These are phyloP conservation scores for Diglossa cyanea DNA, from an alignment of 2,797 vertebrate species.

Conservation along the genomic window DNA sequence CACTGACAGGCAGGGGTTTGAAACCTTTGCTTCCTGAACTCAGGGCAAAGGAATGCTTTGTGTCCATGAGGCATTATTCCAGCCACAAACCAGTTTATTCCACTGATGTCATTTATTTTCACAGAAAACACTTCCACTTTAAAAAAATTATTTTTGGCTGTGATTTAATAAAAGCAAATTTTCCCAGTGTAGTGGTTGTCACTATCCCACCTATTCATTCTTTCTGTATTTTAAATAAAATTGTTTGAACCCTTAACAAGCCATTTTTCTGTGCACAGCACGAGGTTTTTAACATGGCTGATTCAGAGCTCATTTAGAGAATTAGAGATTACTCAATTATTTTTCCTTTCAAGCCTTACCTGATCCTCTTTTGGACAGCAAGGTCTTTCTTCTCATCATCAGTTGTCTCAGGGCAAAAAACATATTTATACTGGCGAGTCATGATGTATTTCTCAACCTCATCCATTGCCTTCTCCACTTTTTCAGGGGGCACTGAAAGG, in stretches of 20 bases:
- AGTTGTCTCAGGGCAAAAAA: conserved; percentile 95
- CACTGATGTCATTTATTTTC: conserved; percentile 26
- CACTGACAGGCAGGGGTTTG: neutral
- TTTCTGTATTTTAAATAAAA: neutral
- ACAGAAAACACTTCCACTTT: neutral
- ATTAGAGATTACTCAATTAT: neutral
- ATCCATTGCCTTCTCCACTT: conserved; percentile 93
- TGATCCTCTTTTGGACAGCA: conserved; percentile 89
- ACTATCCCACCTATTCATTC: neutral
- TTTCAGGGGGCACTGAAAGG: conserved; percentile 87
- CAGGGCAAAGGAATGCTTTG: neutral
- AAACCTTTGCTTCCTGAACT: neutral
- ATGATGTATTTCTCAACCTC: conserved; percentile 97
- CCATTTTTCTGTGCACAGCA: neutral
- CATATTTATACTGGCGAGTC: conserved; percentile 94
- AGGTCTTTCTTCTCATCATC: conserved; percentile 98
- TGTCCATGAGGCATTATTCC: neutral
- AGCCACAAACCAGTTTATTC: neutral
- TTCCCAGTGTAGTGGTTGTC: neutral
- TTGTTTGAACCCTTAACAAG: neutral
- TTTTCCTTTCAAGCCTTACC: conserved; percentile 71
- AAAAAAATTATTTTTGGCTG: neutral
- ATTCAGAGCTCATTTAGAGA: neutral
- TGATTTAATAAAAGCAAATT: neutral
- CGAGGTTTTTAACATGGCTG: neutral